Evolutionary conservation across 23 tunicate genomes (phyloP), one percentile per base, ranked within the genome.

Genomic region (Aplidium turbinatum): DNA sequence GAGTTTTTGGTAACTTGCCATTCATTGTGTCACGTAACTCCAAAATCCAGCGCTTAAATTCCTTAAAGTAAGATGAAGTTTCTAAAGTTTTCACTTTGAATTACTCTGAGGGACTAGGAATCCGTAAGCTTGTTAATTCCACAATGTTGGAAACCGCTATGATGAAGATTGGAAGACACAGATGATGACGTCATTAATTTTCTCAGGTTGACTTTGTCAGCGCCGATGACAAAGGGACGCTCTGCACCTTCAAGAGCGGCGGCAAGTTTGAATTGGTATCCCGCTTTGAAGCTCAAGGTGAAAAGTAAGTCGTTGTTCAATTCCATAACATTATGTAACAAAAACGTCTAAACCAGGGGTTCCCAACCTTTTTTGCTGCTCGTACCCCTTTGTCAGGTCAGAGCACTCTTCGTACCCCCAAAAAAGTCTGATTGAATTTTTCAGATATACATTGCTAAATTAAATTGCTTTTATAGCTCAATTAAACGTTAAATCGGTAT

Each of bases 201-300:
- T 34, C 27, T 21, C 31, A 85, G 86, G 86, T 87, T 42, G 81
- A 87, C 56, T 52, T 79, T 40, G 86, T 85, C 35, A 66, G 72
- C 53, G 77, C 77, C 1, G 94, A 87, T 73, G 94, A 87, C 70
- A 82, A 53, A 31, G 94, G 94, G 0, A 36, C 84, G 31, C 57
- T 87, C 2, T 72, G 35, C 28, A 52, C 70, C 18, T 87, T 53
- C 57, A 87, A 74, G 55, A 65, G 60, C 22, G 77, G 70, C 16
- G 36, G 54, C n/a, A 74, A 73, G 3, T 64, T 79, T 28, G 27
- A 36, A 27, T 56, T 80, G 18, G 63, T 73, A 1, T 60, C 67
- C 22, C 67, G 31, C 31, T 30, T 60, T 9, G 9, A 9, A 3
- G 6, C 67, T 5, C 30, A 60, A 60, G 35, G n/a, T 23, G 36